Percentiles rank a stretch among this genome's conserved stretches.
Evolutionary conservation across 1,140 invertebrate genomes (phyloP).

Genomic region (Rhyacophila brunnea): DNA sequence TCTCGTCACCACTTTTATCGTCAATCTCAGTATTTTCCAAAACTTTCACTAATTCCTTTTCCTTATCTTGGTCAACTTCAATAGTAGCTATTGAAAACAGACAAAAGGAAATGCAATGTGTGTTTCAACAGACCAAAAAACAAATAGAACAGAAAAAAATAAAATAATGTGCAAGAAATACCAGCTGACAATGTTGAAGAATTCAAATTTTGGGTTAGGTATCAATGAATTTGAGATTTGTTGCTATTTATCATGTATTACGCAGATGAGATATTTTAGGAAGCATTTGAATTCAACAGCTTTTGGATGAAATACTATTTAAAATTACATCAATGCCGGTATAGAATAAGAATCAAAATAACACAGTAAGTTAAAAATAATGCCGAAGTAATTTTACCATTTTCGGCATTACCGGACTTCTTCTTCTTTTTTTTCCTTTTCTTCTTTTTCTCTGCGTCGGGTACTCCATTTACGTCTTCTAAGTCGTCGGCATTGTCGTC

Average conservation of each 20-base stretch:
- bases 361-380: neutral
- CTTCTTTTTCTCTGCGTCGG: slow-evolving; percentile 64
- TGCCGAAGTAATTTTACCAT: slow-evolving; percentile 9
- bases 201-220: no score
- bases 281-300: no score
- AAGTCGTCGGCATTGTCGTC: slow-evolving; percentile 43
- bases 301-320: no score
- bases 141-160: no score
- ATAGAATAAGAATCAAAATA: slow-evolving; percentile 4
- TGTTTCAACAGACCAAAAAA: no score
- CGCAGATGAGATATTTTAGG: no score
- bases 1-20: slow-evolving; percentile 34
- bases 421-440: slow-evolving; percentile 77
- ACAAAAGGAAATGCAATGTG: no score
- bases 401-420: slow-evolving; percentile 59
- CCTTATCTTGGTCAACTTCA: slow-evolving; percentile 2
- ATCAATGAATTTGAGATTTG: no score
- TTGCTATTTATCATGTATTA: no score
- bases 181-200: no score
- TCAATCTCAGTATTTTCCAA: slow-evolving; percentile 4
- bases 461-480: slow-evolving; percentile 53
- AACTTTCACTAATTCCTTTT: slow-evolving; percentile 11
- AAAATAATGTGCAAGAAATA: no score
- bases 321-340: no score
- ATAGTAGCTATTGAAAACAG: neutral